These are phyloP conservation scores for Spatula versicolor DNA, from an alignment of 2,797 vertebrate genomes.

Conservation along the genomic window DNA sequence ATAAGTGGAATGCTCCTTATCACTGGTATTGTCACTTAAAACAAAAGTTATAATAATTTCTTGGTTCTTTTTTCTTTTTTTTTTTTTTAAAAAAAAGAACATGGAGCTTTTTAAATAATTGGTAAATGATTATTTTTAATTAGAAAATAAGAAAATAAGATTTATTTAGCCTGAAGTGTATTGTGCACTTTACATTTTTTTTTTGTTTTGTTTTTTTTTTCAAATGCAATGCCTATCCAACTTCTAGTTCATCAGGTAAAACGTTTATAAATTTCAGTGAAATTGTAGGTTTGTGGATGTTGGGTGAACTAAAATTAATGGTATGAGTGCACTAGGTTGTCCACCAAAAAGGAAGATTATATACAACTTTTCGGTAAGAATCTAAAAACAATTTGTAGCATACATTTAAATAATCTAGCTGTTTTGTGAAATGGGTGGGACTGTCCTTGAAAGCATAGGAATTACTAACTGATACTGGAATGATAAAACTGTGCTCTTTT, in stretches of 20 bases:
- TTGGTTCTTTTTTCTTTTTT: not conserved
- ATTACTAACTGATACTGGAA: not conserved
- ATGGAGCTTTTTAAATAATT: not conserved
- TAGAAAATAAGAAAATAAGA: not conserved
- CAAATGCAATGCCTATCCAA: not conserved
- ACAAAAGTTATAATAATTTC: not conserved
- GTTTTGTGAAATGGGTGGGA: not conserved
- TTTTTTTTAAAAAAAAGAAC: not conserved
- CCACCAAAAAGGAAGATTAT: not conserved
- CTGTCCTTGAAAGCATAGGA: not conserved
- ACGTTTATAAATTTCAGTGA: not conserved
- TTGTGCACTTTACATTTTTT: not conserved
- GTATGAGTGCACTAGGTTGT: not conserved
- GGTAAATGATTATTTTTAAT: not conserved
- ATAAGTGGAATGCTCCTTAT: not conserved
- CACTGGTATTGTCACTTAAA: not conserved
- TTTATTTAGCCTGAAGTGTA: not conserved
- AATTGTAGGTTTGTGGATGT: not conserved
- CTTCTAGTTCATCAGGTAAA: not conserved
- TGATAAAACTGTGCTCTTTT: constrained; percentile 3
- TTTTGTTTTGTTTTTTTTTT: not conserved
- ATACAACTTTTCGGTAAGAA: not conserved
- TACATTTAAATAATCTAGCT: not conserved
- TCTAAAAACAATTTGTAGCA: not conserved
- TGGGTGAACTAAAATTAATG: not conserved